Evolutionary conservation across 1,140 invertebrate species (phyloP).

Genomic region (Argopecten irradians): DNA sequence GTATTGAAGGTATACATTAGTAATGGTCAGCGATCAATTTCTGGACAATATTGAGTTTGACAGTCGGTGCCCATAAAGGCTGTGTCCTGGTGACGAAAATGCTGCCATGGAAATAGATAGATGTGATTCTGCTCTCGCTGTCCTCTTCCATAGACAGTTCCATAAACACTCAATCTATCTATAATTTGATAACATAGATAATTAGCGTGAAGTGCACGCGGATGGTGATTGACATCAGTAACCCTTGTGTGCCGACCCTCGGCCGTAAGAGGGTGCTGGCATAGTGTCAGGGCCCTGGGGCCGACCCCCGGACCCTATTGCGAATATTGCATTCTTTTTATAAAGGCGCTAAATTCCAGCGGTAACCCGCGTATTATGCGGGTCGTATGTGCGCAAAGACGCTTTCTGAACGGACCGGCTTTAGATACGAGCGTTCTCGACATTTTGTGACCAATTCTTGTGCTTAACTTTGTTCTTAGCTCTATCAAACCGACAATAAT

Average conservation of each 20-base stretch:
- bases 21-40: slow-evolving; percentile 46
- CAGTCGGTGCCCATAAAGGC: slow-evolving; percentile 29
- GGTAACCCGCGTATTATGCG: not conserved
- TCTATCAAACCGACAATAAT: not conserved
- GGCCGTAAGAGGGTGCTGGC: not conserved
- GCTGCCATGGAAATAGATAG: not conserved
- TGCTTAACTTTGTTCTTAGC: not conserved
- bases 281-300: not conserved
- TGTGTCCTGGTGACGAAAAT: slow-evolving; percentile 10
- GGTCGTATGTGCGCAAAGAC: not conserved
- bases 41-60: slow-evolving; percentile 42
- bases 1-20: slow-evolving; percentile 30
- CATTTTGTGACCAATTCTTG: not conserved
- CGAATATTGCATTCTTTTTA: not conserved
- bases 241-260: not conserved
- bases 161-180: slow-evolving; percentile 12
- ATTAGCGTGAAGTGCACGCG: not conserved
- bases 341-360: not conserved
- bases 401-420: not conserved
- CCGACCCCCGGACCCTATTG: not conserved
- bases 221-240: not conserved
- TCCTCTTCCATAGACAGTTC: not conserved
- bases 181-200: not conserved
- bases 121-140: not conserved
- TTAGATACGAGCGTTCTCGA: not conserved